A percentile compares a stretch with the other conserved stretches of the same genome.
These are phyloP conservation scores for Malacosoma neustria DNA, from an alignment of 2,888 invertebrate species.

Conservation along the genomic window DNA sequence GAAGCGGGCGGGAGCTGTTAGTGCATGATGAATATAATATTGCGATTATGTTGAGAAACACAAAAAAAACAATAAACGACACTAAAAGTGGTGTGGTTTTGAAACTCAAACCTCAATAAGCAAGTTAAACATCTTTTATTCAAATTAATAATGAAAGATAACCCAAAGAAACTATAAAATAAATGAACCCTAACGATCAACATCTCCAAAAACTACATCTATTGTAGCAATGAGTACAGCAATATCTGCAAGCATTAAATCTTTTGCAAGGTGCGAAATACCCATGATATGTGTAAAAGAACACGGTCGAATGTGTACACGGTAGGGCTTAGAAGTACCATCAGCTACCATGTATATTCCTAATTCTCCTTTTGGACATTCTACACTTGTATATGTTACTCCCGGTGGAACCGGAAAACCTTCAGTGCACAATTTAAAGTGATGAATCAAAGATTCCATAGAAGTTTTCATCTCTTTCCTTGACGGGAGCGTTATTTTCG, in stretches of 20 bases:
- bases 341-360: slow-evolving; percentile 91
- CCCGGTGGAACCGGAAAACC: slow-evolving; percentile 91
- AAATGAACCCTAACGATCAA: slow-evolving; percentile 69
- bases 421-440: slow-evolving; percentile 89
- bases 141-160: too few species aligned
- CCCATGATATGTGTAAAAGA: slow-evolving; percentile 78
- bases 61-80: too few species aligned
- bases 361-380: slow-evolving; percentile 91
- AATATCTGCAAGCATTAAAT: slow-evolving; percentile 85
- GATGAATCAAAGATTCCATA: slow-evolving; percentile 93
- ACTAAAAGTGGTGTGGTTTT: too few species aligned
- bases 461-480: slow-evolving; percentile 88
- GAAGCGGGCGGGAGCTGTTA: too few species aligned
- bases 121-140: too few species aligned
- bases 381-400: slow-evolving; percentile 84
- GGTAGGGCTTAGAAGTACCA: slow-evolving; percentile 84
- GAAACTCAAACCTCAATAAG: too few species aligned
- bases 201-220: slow-evolving; percentile 77
- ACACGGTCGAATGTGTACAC: slow-evolving; percentile 75
- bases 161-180: too few species aligned
- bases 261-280: slow-evolving; percentile 75
- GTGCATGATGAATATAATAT: too few species aligned
- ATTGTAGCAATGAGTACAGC: slow-evolving; percentile 83
- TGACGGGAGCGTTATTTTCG: slow-evolving; percentile 83
- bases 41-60: too few species aligned